phyloP scores from a whole-genome alignment of 2,888 invertebrate species.

The Philaethria dido region DNA sequence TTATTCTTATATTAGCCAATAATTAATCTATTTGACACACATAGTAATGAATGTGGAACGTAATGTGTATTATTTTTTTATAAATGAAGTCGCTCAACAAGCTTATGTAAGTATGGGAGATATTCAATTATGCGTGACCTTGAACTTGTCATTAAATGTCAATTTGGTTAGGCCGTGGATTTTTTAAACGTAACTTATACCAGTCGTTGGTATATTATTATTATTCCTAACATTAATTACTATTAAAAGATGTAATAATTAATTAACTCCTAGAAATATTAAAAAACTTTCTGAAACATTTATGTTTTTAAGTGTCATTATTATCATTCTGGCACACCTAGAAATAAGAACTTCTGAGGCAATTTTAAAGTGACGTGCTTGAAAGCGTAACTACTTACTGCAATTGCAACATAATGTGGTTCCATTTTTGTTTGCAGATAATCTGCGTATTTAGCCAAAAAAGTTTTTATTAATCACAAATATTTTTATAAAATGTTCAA shows the following conservation, averaged over 20 bases:
- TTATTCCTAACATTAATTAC: not conserved
- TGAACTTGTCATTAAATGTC: slow-evolving; percentile 50
- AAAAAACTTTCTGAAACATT: no score
- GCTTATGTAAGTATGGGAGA: slow-evolving; percentile 42
- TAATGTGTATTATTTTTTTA: not conserved
- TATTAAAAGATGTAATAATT: not conserved
- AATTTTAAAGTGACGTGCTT: not conserved
- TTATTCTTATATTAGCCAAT: not conserved
- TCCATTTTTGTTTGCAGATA: not conserved
- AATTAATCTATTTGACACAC: not conserved
- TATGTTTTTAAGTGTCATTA: not conserved
- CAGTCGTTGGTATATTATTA: not conserved
- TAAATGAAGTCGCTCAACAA: slow-evolving; percentile 27
- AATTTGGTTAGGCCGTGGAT: slow-evolving; percentile 6
- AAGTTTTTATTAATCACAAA: not conserved
- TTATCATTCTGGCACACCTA: not conserved
- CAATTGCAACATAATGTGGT: not conserved
- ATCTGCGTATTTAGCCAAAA: not conserved
- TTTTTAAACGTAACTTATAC: not conserved
- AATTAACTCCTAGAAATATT: not conserved
- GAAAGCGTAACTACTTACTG: not conserved
- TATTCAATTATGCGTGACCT: slow-evolving; percentile 30
- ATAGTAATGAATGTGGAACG: not conserved
- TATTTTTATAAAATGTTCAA: no score
- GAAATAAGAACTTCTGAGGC: not conserved